A percentile compares a stretch with the other conserved stretches of the same genome.
Evolutionary conservation across 2,888 invertebrate species (phyloP).

Genomic region (Autographa gamma): DNA sequence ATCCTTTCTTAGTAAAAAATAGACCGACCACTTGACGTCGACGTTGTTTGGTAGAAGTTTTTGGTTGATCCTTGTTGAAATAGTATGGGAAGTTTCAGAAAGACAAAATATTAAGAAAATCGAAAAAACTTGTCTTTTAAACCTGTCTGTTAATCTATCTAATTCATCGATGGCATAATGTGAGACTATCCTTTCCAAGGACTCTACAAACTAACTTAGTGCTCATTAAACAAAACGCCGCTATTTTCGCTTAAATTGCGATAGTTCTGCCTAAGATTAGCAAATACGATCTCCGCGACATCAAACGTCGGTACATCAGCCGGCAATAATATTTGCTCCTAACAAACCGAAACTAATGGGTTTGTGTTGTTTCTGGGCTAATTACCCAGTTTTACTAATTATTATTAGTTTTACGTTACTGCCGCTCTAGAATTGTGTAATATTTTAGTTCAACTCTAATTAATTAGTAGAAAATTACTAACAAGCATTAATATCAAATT

Average conservation of each 20-base stretch:
- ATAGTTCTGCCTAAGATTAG: conserved; percentile 17
- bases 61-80: not conserved
- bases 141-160: too few species aligned
- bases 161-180: too few species aligned
- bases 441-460: not conserved
- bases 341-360: conserved; percentile 71
- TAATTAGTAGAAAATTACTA: not conserved
- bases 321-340: conserved; percentile 65
- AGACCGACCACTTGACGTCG: conserved; percentile 25
- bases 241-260: not conserved
- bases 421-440: conserved; percentile 1
- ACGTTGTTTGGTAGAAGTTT: conserved; percentile 9
- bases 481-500: too few species aligned
- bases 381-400: conserved; percentile 52
- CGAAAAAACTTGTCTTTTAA: too few species aligned
- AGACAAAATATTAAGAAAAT: too few species aligned
- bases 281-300: conserved; percentile 39
- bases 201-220: not conserved
- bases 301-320: conserved; percentile 59
- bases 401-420: conserved; percentile 32
- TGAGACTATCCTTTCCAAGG: not conserved
- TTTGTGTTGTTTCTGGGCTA: conserved; percentile 60
- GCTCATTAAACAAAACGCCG: not conserved
- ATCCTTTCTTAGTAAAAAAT: conserved; percentile 31
- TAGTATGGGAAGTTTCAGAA: not conserved